Base-by-base conservation (phyloP, 2,113 vertebrate species). In the Ploceus nigricollis region DNA sequence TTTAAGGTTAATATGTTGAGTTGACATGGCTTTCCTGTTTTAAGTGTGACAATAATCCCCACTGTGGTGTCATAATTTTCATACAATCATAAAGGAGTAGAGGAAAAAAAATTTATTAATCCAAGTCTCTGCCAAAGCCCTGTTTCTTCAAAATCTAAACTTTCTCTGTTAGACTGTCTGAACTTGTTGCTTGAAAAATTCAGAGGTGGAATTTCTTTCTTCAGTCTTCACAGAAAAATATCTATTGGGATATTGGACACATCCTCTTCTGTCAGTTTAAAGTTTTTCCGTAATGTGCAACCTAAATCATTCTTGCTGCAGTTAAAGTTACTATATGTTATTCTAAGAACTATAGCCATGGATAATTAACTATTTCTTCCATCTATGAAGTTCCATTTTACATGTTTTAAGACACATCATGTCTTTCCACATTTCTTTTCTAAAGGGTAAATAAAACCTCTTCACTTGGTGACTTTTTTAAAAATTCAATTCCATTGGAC, bases 211-310 rank as follows among this genome's bases (percentile, higher is more conserved):
- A 70, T 75, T 87, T 45, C 45, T 82, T 79, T n/a, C 40, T 45
- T 22, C 11, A 56, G 4, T 47, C 17, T 51, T 10, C 45, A 57
- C 27, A 66, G 50, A 70, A 47, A 7, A 48, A 37, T 31, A 9
- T 53, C 24, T 44, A 19, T 44, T 44, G 44, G 17, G 44, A 44
- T 44, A 44, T 44, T 44, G 44, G 44, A 19, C 44, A 4, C 2
- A 37, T 50, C 31, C 10, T 61, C 42, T 65, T 79, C 37, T 82
- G 7, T 20, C 23, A 39, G 27, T n/a, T 79, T 51, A 63, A 65
- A 54, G 3, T n/a, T 51, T 71, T 83, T 42, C 21, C 0, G 0
- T 53, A 75, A 65, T 2, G 1, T 27, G 14, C 24, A 83, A 57
- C 4, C 3, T 57, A 57, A 88, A 54, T 53, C 9, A 57, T 31